Base-by-base conservation (phyloP, 1,140 invertebrate species). In the Drosophila triauraria region DNA sequence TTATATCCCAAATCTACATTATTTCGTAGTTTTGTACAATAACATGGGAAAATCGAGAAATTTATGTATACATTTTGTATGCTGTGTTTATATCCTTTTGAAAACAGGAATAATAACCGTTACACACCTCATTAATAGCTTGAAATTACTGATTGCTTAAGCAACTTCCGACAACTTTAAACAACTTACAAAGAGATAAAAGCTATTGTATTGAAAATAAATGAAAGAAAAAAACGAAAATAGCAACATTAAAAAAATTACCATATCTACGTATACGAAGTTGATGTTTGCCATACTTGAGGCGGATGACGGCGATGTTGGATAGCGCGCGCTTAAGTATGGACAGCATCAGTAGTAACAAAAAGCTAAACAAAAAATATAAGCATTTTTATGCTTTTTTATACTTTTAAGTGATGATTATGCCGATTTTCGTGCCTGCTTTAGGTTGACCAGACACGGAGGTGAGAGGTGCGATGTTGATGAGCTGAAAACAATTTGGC, bases 381-480 rank as follows among this genome's bases (percentile, higher is more conserved):
- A 60, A 78, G 58, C 48, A 78, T 63, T 78, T 74, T 68, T 84
- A 84, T 83, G 81, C 78, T 72, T 84, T 83, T 84, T 84, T 76
- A 84, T 79, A 84, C 77, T 72, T 84, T 84, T 80, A 84, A 84
- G 81, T 84, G 81, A 84, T 84, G 81, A 84, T 84, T 84, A 84
- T 84, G 81, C 81, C 84, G 71, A 84, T 84, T 84, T 84, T 63
- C 51, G 35, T 80, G 76, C 70, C 70, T 59, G 62, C 80, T 65
- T 80, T 62, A 30, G 38, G 56, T 15, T n/a, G 27, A 44, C 10
- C 47, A 40, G 56, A 35, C 47, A 25, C 2, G 35, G 46, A 43
- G 32, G 20, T 23, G 42, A 30, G 38, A 43, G n/a, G 62, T 48
- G 23, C 40, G n/a, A n/a, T 38, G 50, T 47, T 56, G 38, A 32